phyloP scores from a whole-genome alignment of 2,113 vertebrate genomes.

The Arenaria interpres region DNA sequence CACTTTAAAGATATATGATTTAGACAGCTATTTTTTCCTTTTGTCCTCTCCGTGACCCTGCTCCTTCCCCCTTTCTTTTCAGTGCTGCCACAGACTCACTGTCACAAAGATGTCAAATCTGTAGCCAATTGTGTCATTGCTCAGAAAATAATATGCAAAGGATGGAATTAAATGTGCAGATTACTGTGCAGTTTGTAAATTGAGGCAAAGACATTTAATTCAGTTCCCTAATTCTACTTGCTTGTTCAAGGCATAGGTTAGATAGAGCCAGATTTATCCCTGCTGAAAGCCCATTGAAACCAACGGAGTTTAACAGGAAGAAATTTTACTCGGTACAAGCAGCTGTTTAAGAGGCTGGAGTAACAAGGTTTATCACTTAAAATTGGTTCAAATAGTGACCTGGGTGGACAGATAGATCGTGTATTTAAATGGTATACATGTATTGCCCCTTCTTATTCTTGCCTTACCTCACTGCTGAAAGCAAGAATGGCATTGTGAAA shows the following conservation, averaged over 20 bases:
- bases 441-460: background rate
- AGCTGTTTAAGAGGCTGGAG: background rate
- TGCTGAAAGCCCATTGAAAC: background rate
- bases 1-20: constrained; percentile 74
- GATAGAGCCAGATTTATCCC: background rate
- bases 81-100: constrained; percentile 7
- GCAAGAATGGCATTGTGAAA: background rate
- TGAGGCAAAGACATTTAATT: background rate
- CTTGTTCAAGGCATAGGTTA: background rate
- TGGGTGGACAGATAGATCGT: rapidly evolving
- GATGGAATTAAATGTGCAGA: background rate
- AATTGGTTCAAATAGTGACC: background rate
- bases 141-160: background rate
- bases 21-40: constrained; percentile 65
- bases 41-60: constrained; percentile 71
- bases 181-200: background rate
- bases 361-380: background rate
- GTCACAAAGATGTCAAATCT: constrained; percentile 31
- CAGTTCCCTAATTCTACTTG: background rate
- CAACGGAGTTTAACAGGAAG: background rate
- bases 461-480: background rate
- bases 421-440: background rate
- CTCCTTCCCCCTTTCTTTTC: constrained; percentile 44
- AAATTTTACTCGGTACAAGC: background rate
- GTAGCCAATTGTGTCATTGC: background rate